A percentile compares a stretch with the other conserved stretches of the same genome.
phyloP scores from a whole-genome alignment of 2,113 vertebrate species.

The Tautogolabrus adspersus region DNA sequence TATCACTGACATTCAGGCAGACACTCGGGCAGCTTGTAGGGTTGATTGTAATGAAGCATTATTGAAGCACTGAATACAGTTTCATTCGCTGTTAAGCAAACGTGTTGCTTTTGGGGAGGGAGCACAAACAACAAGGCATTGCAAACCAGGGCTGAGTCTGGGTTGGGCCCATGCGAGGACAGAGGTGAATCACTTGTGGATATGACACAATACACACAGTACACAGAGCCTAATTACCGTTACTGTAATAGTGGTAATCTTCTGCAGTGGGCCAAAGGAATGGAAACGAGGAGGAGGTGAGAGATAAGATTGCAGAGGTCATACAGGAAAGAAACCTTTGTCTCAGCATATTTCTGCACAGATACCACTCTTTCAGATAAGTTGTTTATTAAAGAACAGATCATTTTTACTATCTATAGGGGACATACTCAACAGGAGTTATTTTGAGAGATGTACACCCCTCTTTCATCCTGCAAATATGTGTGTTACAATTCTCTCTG shows the following conservation, averaged over 20 bases:
- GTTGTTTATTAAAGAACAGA: background rate
- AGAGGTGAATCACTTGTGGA: slow-evolving; percentile 57
- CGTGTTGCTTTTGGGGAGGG: slow-evolving; percentile 1
- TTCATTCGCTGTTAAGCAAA: slow-evolving; percentile 40
- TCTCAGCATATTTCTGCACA: slow-evolving; percentile 56
- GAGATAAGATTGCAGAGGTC: slow-evolving; percentile 79
- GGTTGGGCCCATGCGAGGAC: slow-evolving; percentile 69
- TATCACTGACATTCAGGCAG: slow-evolving; percentile 12
- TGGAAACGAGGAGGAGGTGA: slow-evolving; percentile 76
- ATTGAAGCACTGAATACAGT: background rate
- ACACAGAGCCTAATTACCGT: slow-evolving; percentile 90
- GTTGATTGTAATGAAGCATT: slow-evolving; percentile 5
- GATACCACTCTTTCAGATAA: background rate
- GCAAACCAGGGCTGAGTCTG: slow-evolving; percentile 10
- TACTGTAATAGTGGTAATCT: slow-evolving; percentile 98
- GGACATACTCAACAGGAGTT: background rate
- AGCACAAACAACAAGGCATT: slow-evolving; percentile 26
- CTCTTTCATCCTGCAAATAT: background rate
- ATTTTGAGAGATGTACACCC: background rate
- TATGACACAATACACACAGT: slow-evolving; percentile 70
- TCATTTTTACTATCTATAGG: background rate
- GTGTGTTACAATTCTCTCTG: background rate
- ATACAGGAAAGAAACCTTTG: slow-evolving; percentile 58
- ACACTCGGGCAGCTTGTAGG: slow-evolving; percentile 23
- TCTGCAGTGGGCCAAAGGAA: slow-evolving; percentile 89